These are phyloP conservation scores for Andinoacara biseriatus DNA, from an alignment of 2,113 vertebrate genomes.

Conservation along the genomic window DNA sequence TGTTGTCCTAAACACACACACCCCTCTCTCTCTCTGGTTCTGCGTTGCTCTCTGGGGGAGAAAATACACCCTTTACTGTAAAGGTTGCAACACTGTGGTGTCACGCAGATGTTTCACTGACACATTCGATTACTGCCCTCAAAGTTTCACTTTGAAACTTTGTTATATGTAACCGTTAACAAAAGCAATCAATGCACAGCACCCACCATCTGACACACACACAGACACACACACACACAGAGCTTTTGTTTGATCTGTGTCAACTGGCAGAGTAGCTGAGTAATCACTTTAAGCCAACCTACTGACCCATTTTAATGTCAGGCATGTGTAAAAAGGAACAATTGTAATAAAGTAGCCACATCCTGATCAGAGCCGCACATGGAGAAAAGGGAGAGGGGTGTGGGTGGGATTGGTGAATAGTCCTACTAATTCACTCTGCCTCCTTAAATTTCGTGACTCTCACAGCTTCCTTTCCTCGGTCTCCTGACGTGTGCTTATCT, in stretches of 20 bases:
- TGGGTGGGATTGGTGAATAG: background rate
- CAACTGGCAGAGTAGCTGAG: conserved; percentile 32
- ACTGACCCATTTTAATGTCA: conserved; percentile 56
- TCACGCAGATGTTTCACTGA: conserved; percentile 17
- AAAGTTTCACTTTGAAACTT: conserved; percentile 16
- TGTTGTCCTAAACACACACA: background rate
- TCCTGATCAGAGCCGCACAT: background rate
- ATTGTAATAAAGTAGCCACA: background rate
- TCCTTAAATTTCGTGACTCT: conserved; percentile 35
- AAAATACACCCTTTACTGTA: conserved; percentile 50
- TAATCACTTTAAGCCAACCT: conserved; percentile 47
- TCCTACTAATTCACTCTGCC: conserved; percentile 16
- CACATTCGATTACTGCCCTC: conserved; percentile 3
- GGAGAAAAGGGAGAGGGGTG: background rate
- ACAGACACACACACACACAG: background rate
- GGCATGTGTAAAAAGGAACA: background rate
- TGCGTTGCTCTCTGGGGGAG: conserved; percentile 10
- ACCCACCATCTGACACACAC: background rate
- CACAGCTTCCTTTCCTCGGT: background rate
- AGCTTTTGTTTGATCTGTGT: conserved; percentile 15
- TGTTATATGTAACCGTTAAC: background rate
- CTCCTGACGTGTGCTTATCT: conserved; percentile 20
- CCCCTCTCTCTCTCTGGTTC: background rate
- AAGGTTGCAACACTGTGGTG: conserved; percentile 16
- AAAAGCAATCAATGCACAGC: background rate